Conservation (phyloP, 2,797 vertebrate species). For the Cyclopterus lumpus region DNA sequence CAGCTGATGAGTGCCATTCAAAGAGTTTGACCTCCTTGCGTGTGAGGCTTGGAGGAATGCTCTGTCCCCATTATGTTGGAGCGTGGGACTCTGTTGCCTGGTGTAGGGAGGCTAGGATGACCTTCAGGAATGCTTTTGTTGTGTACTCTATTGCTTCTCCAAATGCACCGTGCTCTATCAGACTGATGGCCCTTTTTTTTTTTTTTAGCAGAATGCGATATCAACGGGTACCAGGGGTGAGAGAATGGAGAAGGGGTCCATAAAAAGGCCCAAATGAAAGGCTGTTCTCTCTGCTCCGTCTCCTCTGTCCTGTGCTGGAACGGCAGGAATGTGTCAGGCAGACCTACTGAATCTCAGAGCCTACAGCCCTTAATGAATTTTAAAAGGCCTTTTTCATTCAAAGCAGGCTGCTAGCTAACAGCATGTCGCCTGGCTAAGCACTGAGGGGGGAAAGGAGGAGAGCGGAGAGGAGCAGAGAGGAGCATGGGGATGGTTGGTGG, state of each 20-base stretch:
- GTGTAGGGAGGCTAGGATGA: slow-evolving; percentile 78
- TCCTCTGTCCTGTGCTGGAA: slow-evolving; percentile 89
- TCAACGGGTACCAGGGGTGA: slow-evolving; percentile 79
- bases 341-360: slow-evolving; percentile 84
- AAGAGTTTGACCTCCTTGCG: slow-evolving; percentile 57
- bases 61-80: slow-evolving; percentile 72
- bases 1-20: slow-evolving; percentile 48
- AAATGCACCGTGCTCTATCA: slow-evolving; percentile 86
- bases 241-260: slow-evolving; percentile 78
- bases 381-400: slow-evolving; percentile 92
- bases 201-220: slow-evolving; percentile 92
- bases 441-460: slow-evolving; percentile 39
- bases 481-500: slow-evolving; percentile 30
- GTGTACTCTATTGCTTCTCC: slow-evolving; percentile 78
- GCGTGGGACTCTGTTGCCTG: slow-evolving; percentile 80
- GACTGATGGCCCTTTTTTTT: slow-evolving; percentile 82
- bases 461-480: slow-evolving; percentile 41
- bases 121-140: slow-evolving; percentile 88
- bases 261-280: slow-evolving; percentile 89
- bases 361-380: slow-evolving; percentile 91
- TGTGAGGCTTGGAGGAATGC: slow-evolving; percentile 68
- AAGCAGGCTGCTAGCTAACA: slow-evolving; percentile 85
- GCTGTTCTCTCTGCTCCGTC: slow-evolving; percentile 83
- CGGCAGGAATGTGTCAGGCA: slow-evolving; percentile 89
- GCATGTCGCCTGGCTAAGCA: slow-evolving; percentile 80